Conservation (phyloP, 1,140 invertebrate species). For the Orchestia grillus region DNA sequence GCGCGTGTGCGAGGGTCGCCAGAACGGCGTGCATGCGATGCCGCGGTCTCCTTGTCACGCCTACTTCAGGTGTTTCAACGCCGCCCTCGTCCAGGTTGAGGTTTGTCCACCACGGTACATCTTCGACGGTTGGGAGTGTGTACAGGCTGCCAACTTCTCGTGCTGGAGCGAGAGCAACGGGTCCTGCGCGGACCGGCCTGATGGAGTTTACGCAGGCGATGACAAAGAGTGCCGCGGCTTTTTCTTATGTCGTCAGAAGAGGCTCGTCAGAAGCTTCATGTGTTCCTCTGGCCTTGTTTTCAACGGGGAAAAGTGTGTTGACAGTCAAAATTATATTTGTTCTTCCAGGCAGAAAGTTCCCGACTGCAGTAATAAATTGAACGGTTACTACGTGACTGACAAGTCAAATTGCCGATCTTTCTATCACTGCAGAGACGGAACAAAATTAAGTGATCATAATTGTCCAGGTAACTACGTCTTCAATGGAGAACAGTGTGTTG, state of each 20-base stretch:
- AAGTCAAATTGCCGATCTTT: constrained; percentile 68
- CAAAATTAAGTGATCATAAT: constrained; percentile 66
- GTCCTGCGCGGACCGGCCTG: constrained; percentile 69
- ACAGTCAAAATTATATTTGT: constrained; percentile 63
- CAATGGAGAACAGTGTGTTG: constrained; percentile 75
- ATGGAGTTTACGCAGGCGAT: constrained; percentile 75
- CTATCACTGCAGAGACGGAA: constrained; percentile 66
- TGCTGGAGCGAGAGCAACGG: constrained; percentile 70
- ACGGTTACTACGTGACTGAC: constrained; percentile 69
- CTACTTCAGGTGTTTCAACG: constrained; percentile 70
- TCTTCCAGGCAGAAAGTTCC: constrained; percentile 58
- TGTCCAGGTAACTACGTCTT: constrained; percentile 71
- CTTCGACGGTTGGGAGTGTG: constrained; percentile 72
- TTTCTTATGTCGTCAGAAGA: constrained; percentile 74
- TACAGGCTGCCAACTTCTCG: constrained; percentile 70
- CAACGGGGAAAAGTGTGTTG: constrained; percentile 70
- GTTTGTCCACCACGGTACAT: constrained; percentile 72
- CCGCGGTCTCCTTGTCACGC: constrained; percentile 70
- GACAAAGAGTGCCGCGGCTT: constrained; percentile 75
- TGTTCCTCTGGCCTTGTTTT: constrained; percentile 71
- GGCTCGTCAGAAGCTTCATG: constrained; percentile 69
- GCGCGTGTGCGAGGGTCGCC: constrained; percentile 70
- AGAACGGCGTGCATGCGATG: constrained; percentile 69
- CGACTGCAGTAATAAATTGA: constrained; percentile 65
- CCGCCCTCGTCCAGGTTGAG: constrained; percentile 69